These are phyloP conservation scores for Brachypodius melanocephalos DNA, from an alignment of 2,113 vertebrate species.

Conservation along the genomic window DNA sequence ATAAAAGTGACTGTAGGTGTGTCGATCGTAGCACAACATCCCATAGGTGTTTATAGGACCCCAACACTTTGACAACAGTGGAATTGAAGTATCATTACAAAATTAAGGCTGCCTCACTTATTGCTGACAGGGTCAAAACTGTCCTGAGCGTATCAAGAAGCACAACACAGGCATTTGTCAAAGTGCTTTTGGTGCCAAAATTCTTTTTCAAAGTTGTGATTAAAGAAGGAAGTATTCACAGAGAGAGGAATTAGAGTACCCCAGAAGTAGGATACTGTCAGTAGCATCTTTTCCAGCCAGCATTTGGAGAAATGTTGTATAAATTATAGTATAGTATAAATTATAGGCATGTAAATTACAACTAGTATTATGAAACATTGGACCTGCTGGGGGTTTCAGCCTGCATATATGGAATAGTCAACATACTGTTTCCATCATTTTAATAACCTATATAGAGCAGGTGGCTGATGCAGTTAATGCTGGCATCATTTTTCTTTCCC, in stretches of 20 bases:
- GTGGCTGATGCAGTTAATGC: conserved; percentile 27
- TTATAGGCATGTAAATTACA: conserved; percentile 12
- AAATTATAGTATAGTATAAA: background rate
- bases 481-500: conserved; percentile 33
- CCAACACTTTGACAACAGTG: background rate
- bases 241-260: background rate
- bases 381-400: background rate
- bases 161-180: background rate
- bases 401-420: background rate
- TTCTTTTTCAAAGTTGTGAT: background rate
- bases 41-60: background rate
- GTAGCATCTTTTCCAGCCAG: background rate
- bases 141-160: background rate
- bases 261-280: background rate
- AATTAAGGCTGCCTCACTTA: background rate
- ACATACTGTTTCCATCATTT: conserved; percentile 43
- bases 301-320: background rate
- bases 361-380: background rate
- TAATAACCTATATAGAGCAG: conserved; percentile 24
- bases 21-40: background rate
- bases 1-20: background rate
- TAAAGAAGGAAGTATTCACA: background rate
- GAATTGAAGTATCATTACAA: background rate
- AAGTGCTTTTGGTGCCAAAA: background rate
- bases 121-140: background rate